These are phyloP conservation scores for Zophobas atratus DNA, from an alignment of 1,140 invertebrate species.

Conservation along the genomic window DNA sequence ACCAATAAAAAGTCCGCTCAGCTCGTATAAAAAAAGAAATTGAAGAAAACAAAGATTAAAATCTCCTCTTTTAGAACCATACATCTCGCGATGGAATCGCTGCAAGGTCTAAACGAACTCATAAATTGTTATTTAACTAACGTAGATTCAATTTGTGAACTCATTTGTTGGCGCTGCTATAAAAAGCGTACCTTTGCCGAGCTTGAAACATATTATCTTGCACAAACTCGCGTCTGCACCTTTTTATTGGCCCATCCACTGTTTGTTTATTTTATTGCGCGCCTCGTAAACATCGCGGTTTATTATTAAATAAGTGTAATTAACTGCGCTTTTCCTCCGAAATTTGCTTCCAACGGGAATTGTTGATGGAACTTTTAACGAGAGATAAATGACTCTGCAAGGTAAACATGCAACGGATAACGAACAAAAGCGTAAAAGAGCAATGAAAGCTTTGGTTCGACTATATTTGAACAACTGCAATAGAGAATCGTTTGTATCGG, in stretches of 20 bases:
- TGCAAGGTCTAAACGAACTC: conserved; percentile 14
- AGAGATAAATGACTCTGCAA: too few species aligned
- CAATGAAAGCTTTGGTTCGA: too few species aligned
- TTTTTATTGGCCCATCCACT: conserved; percentile 27
- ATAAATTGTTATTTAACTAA: conserved; percentile 51
- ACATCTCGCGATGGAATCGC: conserved; percentile 19
- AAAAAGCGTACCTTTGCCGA: conserved; percentile 31
- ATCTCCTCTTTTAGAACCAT: conserved; percentile 27
- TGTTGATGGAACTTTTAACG: too few species aligned
- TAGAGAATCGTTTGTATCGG: too few species aligned
- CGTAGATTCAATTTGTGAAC: conserved; percentile 53
- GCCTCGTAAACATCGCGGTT: conserved; percentile 26
- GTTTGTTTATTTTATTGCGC: conserved; percentile 28
- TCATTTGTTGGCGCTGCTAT: conserved; percentile 50
- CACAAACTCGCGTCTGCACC: conserved; percentile 27
- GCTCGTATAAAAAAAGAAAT: conserved; percentile 19
- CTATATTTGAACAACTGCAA: too few species aligned
- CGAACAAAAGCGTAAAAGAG: too few species aligned
- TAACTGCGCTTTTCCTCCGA: conserved; percentile 9
- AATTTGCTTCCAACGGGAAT: neutral
- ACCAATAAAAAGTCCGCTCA: conserved; percentile 1
- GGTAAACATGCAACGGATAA: too few species aligned
- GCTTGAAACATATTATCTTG: conserved; percentile 31
- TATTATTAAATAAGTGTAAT: conserved; percentile 34
- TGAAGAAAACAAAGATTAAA: conserved; percentile 29